A percentile compares a stretch with the other conserved stretches of the same genome.
Conservation (phyloP, 2,113 vertebrate genomes). For the Gadus macrocephalus region DNA sequence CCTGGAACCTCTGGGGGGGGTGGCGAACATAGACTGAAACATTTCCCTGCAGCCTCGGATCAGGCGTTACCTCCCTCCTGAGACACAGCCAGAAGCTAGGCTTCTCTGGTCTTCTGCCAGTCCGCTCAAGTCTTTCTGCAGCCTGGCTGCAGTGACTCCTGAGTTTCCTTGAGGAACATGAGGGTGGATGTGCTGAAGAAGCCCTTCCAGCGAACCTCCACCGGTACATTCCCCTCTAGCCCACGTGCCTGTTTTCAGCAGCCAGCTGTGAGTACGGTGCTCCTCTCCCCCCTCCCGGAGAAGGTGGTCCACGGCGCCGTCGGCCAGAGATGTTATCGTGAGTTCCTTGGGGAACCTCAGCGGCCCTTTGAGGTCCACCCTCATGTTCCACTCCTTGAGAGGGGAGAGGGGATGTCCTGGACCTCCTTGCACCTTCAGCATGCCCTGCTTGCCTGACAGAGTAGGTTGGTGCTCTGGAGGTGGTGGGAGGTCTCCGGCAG, state of each 20-base stretch:
- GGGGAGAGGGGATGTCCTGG: background rate
- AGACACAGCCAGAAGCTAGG: background rate
- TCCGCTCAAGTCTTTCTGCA: background rate
- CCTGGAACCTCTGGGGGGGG: no score
- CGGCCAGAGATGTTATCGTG: background rate
- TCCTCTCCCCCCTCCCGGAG: background rate
- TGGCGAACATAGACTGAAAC: background rate
- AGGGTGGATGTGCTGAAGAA: no score
- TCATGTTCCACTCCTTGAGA: background rate
- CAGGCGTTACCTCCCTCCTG: background rate
- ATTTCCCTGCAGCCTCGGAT: background rate
- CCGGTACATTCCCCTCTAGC: background rate
- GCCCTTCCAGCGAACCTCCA: background rate
- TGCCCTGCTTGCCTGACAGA: no score
- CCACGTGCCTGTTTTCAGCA: background rate
- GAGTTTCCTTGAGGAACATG: no score
- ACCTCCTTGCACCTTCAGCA: no score
- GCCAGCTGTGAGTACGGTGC: background rate
- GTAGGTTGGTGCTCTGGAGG: background rate
- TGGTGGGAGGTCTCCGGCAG: no score
- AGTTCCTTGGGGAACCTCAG: background rate
- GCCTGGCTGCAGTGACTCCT: no score
- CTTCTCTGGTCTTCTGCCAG: background rate
- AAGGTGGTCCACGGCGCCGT: background rate
- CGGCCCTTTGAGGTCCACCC: background rate